phyloP scores from a whole-genome alignment of 1,140 invertebrate genomes.

The Apis cerana region DNA sequence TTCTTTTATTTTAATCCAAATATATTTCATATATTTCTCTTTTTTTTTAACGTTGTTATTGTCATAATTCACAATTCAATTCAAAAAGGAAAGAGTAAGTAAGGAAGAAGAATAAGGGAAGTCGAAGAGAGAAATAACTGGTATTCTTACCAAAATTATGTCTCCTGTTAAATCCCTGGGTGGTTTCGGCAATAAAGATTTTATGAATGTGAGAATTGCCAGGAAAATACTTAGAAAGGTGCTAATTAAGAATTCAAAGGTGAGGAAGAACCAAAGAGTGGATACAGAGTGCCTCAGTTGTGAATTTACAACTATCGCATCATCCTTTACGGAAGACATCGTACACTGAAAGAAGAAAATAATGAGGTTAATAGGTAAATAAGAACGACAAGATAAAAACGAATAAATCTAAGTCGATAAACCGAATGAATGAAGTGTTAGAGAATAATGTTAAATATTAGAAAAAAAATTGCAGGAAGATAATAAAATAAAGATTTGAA shows the following conservation, averaged over 20 bases:
- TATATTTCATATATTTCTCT: no score
- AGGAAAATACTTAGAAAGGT: constrained; percentile 65
- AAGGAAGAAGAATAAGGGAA: no score
- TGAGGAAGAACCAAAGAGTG: constrained; percentile 70
- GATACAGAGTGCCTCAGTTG: constrained; percentile 61
- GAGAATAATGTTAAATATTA: no score
- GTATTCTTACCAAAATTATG: constrained; percentile 72
- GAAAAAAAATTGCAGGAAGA: not conserved
- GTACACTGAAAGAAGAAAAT: constrained; percentile 56
- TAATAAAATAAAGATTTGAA: no score
- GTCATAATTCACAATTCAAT: no score
- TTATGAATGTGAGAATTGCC: constrained; percentile 65
- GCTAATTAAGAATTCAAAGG: constrained; percentile 72
- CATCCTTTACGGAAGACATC: constrained; percentile 68
- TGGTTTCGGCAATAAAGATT: constrained; percentile 73
- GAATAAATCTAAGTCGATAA: no score
- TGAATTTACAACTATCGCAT: constrained; percentile 41
- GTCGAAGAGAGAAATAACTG: no score
- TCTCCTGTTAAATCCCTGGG: constrained; percentile 74
- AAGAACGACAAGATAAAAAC: no score
- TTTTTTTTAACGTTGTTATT: no score
- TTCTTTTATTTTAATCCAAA: no score
- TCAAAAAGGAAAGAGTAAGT: no score
- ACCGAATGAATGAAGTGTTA: no score
- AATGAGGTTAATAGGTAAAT: not conserved